Percentiles rank a stretch among this genome's conserved stretches.
Evolutionary conservation across 2,113 vertebrate species (phyloP).

Genomic region (Indicator maculatus): DNA sequence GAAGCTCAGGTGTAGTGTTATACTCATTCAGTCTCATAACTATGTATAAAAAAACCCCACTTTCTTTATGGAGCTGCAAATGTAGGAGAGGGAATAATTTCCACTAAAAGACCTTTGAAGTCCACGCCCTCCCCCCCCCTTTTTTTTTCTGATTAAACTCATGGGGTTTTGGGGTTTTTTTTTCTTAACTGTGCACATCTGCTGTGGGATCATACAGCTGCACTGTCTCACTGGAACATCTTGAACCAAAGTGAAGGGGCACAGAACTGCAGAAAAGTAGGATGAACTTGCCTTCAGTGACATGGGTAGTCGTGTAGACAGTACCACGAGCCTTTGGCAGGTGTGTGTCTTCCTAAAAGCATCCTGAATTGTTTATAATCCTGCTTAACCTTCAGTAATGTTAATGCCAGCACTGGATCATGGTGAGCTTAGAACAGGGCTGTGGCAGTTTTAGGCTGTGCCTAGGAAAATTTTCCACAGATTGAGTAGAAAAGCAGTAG

Average conservation of each 20-base stretch:
- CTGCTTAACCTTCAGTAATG: neutral
- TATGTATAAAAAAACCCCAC: neutral
- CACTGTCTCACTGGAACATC: neutral
- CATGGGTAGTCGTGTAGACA: neutral
- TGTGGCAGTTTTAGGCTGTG: no score
- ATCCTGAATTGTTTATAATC: neutral
- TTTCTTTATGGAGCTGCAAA: neutral
- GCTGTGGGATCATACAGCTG: neutral
- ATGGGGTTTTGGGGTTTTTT: neutral
- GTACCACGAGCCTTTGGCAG: neutral
- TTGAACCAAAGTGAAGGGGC: neutral
- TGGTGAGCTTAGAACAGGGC: neutral
- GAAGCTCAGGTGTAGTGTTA: neutral
- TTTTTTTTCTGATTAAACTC: neutral
- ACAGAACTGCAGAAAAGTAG: neutral
- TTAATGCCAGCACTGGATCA: neutral
- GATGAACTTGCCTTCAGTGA: neutral
- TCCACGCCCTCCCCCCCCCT: fast-evolving
- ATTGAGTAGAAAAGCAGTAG: no score
- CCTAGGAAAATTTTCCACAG: no score
- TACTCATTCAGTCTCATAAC: neutral
- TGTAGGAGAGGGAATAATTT: neutral
- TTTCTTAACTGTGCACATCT: neutral
- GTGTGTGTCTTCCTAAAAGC: neutral
- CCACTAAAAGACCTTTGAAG: neutral